Evolutionary conservation across 2,888 invertebrate species (phyloP), one percentile per base, ranked within the genome.

Genomic region (Brachyptera risi): DNA sequence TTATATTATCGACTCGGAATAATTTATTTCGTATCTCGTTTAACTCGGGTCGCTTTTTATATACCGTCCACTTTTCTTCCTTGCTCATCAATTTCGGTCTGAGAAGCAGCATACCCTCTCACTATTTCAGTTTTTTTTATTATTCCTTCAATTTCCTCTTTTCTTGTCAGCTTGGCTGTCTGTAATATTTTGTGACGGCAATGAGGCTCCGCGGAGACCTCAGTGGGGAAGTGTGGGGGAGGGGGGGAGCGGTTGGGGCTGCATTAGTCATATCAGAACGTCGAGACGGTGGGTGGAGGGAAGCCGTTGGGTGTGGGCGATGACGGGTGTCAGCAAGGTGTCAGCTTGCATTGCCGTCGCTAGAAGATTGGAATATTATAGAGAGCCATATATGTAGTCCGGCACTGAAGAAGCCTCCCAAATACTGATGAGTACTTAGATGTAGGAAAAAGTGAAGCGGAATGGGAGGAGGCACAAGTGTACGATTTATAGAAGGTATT

Each of bases 1-100:
- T 31, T 21, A 26, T 21, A 15, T n/a, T 57, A 44, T 26, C 35
- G 23, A 38, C 44, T 49, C 37, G 37, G 38, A 47, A 51, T 37
- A 47, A 35, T 31, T 61, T 51, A 61, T 61, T 61, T 57, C 56
- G 23, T 60, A 37, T 35, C 50, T 44, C 44, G 40, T 50, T 61
- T 11, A 17, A 26, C 26, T 40, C 37, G 5, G 35, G 11, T 38
- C 37, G 37, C 23, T 37, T 35, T 56, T 21, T 15, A 24, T 51
- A 31, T 31, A 7, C 13, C 17, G 47, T 31, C 60, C 31, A 23
- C 27, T n/a, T 26, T 35, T 42, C 27, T 31, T 40, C 23, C 17
- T 7, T 31, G 19, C 26, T 35, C 49, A 26, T 49, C 31, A 19
- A 44, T 21, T 44, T 17, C 17, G 21, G 2, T 17, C 7, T n/a